A percentile compares a stretch with the other conserved stretches of the same genome.
These are phyloP conservation scores for Anguilla pacifica DNA, from an alignment of 2,797 vertebrate genomes.

Conservation along the genomic window DNA sequence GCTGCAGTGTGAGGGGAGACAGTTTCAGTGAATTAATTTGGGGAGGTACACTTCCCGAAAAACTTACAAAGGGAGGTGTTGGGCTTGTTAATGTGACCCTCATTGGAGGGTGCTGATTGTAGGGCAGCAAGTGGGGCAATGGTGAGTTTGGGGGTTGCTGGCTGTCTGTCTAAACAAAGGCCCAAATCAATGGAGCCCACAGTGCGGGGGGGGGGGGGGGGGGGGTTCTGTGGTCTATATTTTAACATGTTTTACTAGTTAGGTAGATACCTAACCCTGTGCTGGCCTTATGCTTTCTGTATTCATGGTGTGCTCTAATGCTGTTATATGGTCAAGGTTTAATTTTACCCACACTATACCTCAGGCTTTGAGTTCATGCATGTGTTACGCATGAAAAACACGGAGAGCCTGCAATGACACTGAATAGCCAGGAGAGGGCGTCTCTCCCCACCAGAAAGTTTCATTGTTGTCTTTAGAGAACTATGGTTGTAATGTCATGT, in stretches of 20 bases:
- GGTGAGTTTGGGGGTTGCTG: neutral
- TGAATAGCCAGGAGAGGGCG: neutral
- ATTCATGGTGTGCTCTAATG: neutral
- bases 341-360: neutral
- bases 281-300: neutral
- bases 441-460: neutral
- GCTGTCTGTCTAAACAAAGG: neutral
- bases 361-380: neutral
- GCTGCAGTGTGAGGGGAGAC: too few relatives aligned
- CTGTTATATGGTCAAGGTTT: neutral
- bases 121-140: neutral
- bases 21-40: neutral
- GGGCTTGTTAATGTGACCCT: neutral
- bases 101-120: neutral
- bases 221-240: neutral
- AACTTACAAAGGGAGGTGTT: neutral
- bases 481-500: neutral
- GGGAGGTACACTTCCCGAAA: neutral
- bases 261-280: neutral
- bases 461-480: neutral
- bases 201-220: neutral
- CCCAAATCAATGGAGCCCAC: neutral
- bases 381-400: neutral
- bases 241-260: neutral
- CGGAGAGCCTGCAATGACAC: neutral